These are phyloP conservation scores for Epistrophella euchroma DNA, from an alignment of 2,888 invertebrate genomes.

Conservation along the genomic window DNA sequence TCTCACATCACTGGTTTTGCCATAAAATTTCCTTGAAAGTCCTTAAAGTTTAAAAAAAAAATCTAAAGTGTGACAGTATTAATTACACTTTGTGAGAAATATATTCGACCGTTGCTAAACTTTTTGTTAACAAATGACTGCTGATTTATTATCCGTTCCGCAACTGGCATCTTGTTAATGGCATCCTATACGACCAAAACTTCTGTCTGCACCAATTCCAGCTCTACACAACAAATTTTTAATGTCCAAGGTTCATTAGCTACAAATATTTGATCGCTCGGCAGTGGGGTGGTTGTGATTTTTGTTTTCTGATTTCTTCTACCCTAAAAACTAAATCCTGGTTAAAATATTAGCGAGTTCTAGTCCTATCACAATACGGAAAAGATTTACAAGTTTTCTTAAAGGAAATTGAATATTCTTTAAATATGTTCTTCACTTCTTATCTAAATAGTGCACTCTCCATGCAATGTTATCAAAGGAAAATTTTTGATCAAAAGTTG, in stretches of 20 bases:
- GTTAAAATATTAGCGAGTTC: conserved; percentile 17
- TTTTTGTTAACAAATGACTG: conserved; percentile 46
- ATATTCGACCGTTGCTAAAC: conserved; percentile 26
- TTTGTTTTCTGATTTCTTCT: conserved; percentile 8
- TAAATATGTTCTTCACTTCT: too few species aligned
- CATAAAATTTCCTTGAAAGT: background rate
- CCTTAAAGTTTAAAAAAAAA: background rate
- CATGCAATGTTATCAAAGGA: too few species aligned
- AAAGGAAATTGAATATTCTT: too few species aligned
- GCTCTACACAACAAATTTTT: conserved; percentile 8
- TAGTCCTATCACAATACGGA: conserved; percentile 21
- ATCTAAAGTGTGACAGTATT: conserved; percentile 37
- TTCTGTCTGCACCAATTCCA: background rate
- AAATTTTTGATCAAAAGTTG: too few species aligned
- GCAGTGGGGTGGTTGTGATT: background rate
- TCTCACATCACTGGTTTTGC: conserved; percentile 23
- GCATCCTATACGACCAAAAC: background rate
- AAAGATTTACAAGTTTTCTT: too few species aligned
- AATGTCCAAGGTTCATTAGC: conserved; percentile 36
- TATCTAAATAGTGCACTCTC: too few species aligned
- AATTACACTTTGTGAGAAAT: conserved; percentile 41
- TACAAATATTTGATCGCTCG: conserved; percentile 42
- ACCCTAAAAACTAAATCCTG: background rate
- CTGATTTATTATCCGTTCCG: conserved; percentile 64
- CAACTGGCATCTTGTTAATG: conserved; percentile 34